phyloP scores from a whole-genome alignment of 2,113 vertebrate genomes.

The Neogobius melanostomus region DNA sequence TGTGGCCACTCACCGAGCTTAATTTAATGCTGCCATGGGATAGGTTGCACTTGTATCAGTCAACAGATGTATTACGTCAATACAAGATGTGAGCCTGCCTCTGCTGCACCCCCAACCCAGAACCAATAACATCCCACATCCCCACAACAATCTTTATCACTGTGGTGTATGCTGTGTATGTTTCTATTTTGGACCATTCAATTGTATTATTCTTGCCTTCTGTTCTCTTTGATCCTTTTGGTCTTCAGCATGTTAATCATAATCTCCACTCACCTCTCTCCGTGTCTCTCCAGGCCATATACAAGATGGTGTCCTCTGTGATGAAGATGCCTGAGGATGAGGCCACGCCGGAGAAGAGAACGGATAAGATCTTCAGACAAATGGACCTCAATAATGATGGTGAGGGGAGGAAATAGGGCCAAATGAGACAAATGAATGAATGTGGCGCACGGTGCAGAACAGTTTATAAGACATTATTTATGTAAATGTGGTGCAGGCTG shows the following conservation, averaged over 20 bases:
- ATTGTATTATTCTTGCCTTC: slow-evolving; percentile 18
- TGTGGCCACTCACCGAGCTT: slow-evolving; percentile 38
- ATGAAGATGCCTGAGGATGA: slow-evolving; percentile 99
- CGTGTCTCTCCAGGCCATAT: slow-evolving; percentile 86
- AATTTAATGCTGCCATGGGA: slow-evolving; percentile 44
- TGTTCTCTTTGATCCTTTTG: slow-evolving; percentile 37
- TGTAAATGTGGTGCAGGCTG: slow-evolving; percentile 22
- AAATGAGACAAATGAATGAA: background rate
- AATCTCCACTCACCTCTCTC: slow-evolving; percentile 13
- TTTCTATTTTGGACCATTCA: slow-evolving; percentile 8
- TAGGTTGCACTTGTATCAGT: slow-evolving; percentile 15
- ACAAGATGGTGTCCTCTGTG: slow-evolving; percentile 99
- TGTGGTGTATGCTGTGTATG: background rate
- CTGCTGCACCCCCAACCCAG: background rate
- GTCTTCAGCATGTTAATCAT: slow-evolving; percentile 37
- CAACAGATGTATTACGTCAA: slow-evolving; percentile 48
- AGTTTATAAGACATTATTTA: slow-evolving; percentile 21
- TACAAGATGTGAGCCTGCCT: slow-evolving; percentile 33
- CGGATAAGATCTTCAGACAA: slow-evolving; percentile 99
- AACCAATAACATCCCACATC: background rate
- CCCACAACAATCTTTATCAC: slow-evolving; percentile 12
- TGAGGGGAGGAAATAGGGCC: slow-evolving; percentile 71
- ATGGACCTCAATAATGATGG: slow-evolving; percentile 99
- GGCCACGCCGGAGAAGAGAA: slow-evolving; percentile 97
- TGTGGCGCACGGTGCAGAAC: background rate